Evolutionary conservation across 2,113 vertebrate species (phyloP), one percentile per base, ranked within the genome.

Genomic region (Lethenteron reissneri): DNA sequence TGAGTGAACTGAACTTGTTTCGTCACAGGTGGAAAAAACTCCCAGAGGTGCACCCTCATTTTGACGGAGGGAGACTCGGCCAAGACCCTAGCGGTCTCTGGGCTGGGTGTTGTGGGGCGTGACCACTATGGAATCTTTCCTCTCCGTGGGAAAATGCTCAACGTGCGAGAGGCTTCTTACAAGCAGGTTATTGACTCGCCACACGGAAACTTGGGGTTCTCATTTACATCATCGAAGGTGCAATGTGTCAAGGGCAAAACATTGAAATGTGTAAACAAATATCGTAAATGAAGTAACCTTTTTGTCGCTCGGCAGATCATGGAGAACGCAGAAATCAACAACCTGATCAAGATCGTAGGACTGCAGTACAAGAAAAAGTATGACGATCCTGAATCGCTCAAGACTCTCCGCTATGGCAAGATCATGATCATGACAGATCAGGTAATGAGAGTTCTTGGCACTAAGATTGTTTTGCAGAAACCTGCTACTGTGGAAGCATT

Each of bases 381-480:
- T n/a, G 94, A 99, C 2, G 92, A 99, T 77, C 79, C 89, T 25
- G 94, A 99, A 75, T 96, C 91, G 19, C 80, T 99, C 76, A 88
- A 89, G 79, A 81, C 79, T 8, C 80, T 99, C 72, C 91, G 94
- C 75, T 97, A 99, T 0, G 94, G 94, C 73, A 92, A 81, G 81
- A 96, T 99, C 81, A 99, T 99, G 94, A 99, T 99, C 76, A 99
- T 99, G 94, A 99, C 94, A 1, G 94, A 99, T 87, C 94, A 99
- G 88, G 94, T 96, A 74, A 58, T 77, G 77, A 41, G 41, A 41
- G 41, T 41, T 41, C 6, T 41, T 41, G 41, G 41, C 41, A 41
- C 41, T 41, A 41, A 41, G 41, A 41, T 41, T 41, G 41, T 41
- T 41, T 41, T 41, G 41, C 41, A 41, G 41, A 41, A 41, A 5